Evolutionary conservation across 1,140 invertebrate species (phyloP).

Genomic region (Eumeta japonica): DNA sequence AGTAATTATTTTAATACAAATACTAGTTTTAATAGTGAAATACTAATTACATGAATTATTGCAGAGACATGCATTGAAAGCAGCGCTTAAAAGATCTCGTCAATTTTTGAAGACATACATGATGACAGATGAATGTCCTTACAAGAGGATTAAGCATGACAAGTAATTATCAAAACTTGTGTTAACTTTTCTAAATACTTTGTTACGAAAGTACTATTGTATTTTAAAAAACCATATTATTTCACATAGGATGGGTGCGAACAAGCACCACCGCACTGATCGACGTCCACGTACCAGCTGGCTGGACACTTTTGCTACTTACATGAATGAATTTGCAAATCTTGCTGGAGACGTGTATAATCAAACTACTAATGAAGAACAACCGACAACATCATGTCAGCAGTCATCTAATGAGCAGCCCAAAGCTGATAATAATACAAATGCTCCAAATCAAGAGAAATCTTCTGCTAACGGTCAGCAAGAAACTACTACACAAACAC

Average conservation of each 20-base stretch:
- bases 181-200: background rate
- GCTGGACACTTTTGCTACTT: constrained; percentile 43
- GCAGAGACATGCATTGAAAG: constrained; percentile 29
- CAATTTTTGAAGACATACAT: constrained; percentile 33
- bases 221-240: background rate
- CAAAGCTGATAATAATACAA: too few relatives aligned
- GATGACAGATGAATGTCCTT: constrained; percentile 21
- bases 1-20: too few relatives aligned
- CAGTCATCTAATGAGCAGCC: background rate
- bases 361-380: constrained; percentile 6
- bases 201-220: background rate
- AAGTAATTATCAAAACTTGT: constrained; percentile 11
- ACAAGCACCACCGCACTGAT: constrained; percentile 15
- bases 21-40: too few relatives aligned
- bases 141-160: constrained; percentile 27
- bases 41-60: constrained; percentile 6
- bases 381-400: background rate
- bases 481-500: too few relatives aligned
- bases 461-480: too few relatives aligned
- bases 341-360: constrained; percentile 39
- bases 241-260: too few relatives aligned
- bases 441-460: too few relatives aligned
- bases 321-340: constrained; percentile 53
- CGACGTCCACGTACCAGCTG: constrained; percentile 26
- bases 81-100: constrained; percentile 34